Evolutionary conservation across 2,113 vertebrate species (phyloP), one percentile per base, ranked within the genome.

Genomic region (Planiliza haematocheilus): DNA sequence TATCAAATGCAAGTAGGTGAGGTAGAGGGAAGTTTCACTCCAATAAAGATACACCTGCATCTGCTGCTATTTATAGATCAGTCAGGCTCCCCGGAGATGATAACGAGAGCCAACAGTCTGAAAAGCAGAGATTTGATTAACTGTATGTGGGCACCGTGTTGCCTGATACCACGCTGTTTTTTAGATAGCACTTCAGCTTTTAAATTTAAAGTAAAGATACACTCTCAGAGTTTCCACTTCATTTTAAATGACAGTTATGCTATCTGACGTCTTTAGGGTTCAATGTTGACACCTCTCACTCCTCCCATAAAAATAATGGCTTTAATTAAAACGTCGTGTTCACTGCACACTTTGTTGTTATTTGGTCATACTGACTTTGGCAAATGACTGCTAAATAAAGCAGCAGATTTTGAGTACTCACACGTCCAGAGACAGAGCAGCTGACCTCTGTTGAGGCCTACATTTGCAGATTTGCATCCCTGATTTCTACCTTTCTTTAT

Each of bases 1-100:
- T 52, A 55, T 77, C 67, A 63, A 70, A 39, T 57, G 64, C 43
- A 64, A 70, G 77, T 50, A 30, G 53, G 77, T 36, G 43, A 68
- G 61, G 61, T 67, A 74, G 58, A 42, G 57, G 84, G 62, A 83
- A 56, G 79, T 83, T 89, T 88, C 81, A 74, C 62, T 78, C 86
- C 75, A 78, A 82, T 82, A 68, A 76, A 78, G 79, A 74, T 77
- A 61, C 77, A 90, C 85, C 84, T 86, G 83, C 83, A 86, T 60
- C 82, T 38, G 37, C n/a, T 12, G 70, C 84, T 90, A 85, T 88
- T 88, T 86, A 77, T 88, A 87, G 76, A 77, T 66, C 49, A 70
- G 70, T 57, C 57, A 53, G 53, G 55, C 64, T 85, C 82, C 67
- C 79, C 34, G 2, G 78, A 76, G 86, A 81, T 36, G 57, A 76